phyloP scores from a whole-genome alignment of 2,888 invertebrate genomes.

The Aproaerema taeniolella region DNA sequence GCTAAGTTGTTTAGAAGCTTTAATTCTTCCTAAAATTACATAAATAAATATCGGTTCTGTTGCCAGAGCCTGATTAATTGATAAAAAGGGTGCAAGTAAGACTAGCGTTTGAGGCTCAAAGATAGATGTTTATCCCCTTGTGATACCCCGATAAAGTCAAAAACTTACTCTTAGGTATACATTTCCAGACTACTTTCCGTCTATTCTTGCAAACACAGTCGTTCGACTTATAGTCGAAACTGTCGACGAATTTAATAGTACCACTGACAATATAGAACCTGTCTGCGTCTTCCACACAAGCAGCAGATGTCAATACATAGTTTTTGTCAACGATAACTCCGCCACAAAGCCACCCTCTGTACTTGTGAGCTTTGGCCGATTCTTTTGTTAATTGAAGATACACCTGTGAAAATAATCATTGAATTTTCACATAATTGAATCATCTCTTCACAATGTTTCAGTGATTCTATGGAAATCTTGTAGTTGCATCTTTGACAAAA shows the following conservation, averaged over 20 bases:
- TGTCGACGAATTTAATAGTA: conserved; percentile 59
- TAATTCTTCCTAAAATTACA: no score
- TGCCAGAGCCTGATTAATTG: no score
- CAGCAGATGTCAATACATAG: conserved; percentile 66
- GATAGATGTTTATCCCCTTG: no score
- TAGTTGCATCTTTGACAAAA: no score
- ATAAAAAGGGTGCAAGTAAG: no score
- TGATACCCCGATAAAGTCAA: no score
- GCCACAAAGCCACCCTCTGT: conserved; percentile 65
- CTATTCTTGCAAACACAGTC: conserved; percentile 60
- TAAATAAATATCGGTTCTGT: no score
- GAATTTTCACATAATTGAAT: no score
- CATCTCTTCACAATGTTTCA: no score
- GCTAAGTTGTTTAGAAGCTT: no score
- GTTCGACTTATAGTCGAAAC: conserved; percentile 56
- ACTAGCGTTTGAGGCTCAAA: no score
- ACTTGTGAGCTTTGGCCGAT: conserved; percentile 65
- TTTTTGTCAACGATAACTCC: conserved; percentile 55
- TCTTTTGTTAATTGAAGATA: conserved; percentile 65
- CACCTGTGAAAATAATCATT: conserved; percentile 38
- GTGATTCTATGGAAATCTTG: no score
- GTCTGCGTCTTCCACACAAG: conserved; percentile 68
- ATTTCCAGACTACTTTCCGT: conserved; percentile 65
- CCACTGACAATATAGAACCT: conserved; percentile 65
- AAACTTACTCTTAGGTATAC: conserved; percentile 69